phyloP scores from a whole-genome alignment of 2,888 invertebrate species.

The Hartigia nigra region DNA sequence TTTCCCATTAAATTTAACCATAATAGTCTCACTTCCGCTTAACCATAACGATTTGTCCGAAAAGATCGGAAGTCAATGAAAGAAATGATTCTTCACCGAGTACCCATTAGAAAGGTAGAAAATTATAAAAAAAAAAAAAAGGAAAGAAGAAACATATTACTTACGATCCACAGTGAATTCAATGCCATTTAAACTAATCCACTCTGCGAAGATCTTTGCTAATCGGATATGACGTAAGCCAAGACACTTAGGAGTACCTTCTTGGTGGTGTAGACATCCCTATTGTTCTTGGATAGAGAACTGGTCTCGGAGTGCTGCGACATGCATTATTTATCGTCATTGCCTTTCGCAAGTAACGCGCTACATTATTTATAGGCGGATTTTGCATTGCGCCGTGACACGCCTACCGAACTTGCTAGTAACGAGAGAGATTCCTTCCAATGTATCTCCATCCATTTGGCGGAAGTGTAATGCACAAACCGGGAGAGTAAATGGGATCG shows the following conservation, averaged over 20 bases:
- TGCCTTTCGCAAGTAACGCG: constrained; percentile 3
- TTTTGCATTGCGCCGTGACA: not conserved
- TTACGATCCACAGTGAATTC: not conserved
- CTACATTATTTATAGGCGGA: constrained; percentile 3
- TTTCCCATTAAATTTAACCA: not conserved
- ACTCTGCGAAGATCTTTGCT: not conserved
- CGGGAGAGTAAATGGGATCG: not conserved
- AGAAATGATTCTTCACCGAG: not conserved
- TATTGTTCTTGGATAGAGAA: not conserved
- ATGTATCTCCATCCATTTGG: not conserved
- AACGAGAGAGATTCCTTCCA: not conserved
- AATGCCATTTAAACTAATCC: not conserved
- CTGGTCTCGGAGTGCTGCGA: not conserved
- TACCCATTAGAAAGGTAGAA: not conserved
- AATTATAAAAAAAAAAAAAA: not conserved
- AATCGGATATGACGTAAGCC: not conserved
- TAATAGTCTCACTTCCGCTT: not conserved
- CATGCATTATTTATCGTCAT: constrained; percentile 6
- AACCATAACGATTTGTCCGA: not conserved
- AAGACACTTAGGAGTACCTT: not conserved
- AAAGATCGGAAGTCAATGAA: not conserved
- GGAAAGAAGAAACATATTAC: not conserved
- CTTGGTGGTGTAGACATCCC: not conserved
- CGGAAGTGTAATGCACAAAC: not conserved
- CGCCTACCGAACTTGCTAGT: not conserved